Evolutionary conservation across 2,888 invertebrate species (phyloP), one percentile per base, ranked within the genome.

Genomic region (Agelastica alni): DNA sequence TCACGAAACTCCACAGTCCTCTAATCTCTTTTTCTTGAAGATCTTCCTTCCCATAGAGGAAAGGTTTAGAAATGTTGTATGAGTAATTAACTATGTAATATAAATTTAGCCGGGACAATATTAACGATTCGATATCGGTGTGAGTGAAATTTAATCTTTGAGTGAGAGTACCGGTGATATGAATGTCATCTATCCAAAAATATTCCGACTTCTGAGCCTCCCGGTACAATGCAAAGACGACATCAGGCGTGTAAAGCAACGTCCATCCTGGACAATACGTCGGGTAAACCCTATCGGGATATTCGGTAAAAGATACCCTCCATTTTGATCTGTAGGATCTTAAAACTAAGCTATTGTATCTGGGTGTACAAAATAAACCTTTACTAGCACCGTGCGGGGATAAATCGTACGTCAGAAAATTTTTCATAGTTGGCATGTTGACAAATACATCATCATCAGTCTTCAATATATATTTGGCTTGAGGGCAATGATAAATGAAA

Each of bases 401-500:
- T 60, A 86, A 60, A 56, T 80, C 80, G 45, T 78, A 77, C 0
- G 78, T 79, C 37, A 87, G 68, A 68, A 85, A 86, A 53, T 80
- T 78, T 39, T 84, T 74, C 64, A 89, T 70, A 13, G 79, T 80
- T 20, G 83, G 82, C 16, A 85, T 82, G 72, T 91, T 87, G 10
- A 91, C 85, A 63, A 88, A 85, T 55, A 89, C 83, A 75, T 91
- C 91, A 69, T 91, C 91, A 70, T 91, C 91, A 52, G 86, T 83
- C 74, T 91, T 91, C 48, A 91, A 76, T 47, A 91, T 72, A 58
- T 76, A 76, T 63, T 82, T 85, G 1, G 87, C 89, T 28, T 79
- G 77, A 0, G 83, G 79, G 71, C 92, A 92, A 67, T 86, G 83
- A 65, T 85, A 85, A 1, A 82, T 77, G 13, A 86, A 84, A 87